A percentile compares a stretch with the other conserved stretches of the same genome.
phyloP scores from a whole-genome alignment of 2,113 vertebrate species.

The Mastomys coucha region DNA sequence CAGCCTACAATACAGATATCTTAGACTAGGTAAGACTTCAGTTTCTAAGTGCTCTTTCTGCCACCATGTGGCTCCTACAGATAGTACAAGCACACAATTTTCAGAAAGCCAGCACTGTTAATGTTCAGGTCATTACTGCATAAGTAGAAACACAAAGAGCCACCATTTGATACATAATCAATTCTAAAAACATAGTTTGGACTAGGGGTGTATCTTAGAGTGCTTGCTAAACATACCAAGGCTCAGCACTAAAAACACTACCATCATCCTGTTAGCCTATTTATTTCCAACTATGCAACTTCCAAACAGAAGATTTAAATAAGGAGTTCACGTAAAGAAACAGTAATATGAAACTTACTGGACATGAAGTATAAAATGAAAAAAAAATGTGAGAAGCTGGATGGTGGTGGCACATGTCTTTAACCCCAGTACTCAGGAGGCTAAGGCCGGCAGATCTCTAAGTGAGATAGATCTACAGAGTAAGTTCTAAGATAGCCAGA shows the following conservation, averaged over 20 bases:
- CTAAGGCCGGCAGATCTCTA: background rate
- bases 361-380: background rate
- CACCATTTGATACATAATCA: background rate
- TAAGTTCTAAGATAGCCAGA: background rate
- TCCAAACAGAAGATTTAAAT: background rate
- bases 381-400: background rate
- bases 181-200: background rate
- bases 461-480: background rate
- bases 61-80: slow-evolving; percentile 63
- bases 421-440: background rate
- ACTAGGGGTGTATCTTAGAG: background rate
- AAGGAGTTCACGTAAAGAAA: slow-evolving; percentile 22
- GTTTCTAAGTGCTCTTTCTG: slow-evolving; percentile 53
- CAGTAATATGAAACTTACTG: background rate
- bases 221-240: background rate
- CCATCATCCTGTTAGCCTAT: background rate
- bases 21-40: background rate
- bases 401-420: background rate
- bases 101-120: background rate
- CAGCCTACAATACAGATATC: background rate
- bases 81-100: slow-evolving; percentile 36
- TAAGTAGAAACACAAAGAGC: background rate
- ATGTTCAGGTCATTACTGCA: background rate
- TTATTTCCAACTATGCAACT: background rate
- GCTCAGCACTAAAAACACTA: background rate